These are phyloP conservation scores for Myxocyprinus asiaticus DNA, from an alignment of 2,113 vertebrate species.

Conservation along the genomic window DNA sequence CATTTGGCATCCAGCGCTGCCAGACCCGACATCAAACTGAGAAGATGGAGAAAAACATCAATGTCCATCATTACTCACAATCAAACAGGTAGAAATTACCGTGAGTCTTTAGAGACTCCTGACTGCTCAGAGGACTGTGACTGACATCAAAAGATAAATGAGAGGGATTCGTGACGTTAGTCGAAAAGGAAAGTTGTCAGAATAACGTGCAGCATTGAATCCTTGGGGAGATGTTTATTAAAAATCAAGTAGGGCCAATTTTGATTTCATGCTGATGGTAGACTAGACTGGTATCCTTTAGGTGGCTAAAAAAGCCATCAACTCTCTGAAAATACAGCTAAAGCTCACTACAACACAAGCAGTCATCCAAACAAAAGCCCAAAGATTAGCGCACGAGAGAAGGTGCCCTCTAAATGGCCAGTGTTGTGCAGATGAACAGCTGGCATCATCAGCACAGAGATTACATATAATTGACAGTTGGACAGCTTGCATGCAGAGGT, in stretches of 20 bases:
- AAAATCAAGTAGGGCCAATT: too few relatives aligned
- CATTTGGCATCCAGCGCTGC: constrained; percentile 95
- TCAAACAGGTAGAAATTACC: too few relatives aligned
- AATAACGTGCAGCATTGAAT: too few relatives aligned
- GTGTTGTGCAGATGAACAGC: constrained; percentile 9
- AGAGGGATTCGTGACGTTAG: too few relatives aligned
- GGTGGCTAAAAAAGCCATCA: too few relatives aligned
- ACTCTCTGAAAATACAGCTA: background rate
- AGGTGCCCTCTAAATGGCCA: constrained; percentile 36
- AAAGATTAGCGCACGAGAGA: constrained; percentile 14
- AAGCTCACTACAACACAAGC: constrained; percentile 23
- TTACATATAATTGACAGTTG: constrained; percentile 23
- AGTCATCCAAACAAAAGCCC: constrained; percentile 28
- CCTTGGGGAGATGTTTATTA: too few relatives aligned
- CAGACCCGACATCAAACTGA: constrained; percentile 94
- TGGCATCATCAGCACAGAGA: constrained; percentile 29
- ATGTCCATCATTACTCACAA: background rate
- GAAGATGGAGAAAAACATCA: constrained; percentile 46
- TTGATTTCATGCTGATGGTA: too few relatives aligned
- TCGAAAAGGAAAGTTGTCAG: too few relatives aligned
- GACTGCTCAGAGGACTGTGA: too few relatives aligned
- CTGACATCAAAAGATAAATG: too few relatives aligned
- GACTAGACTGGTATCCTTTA: too few relatives aligned
- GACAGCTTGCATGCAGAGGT: constrained; percentile 1
- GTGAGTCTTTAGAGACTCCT: too few relatives aligned